These are phyloP conservation scores for Ricordea florida DNA, from an alignment of 92 coral and sea anemone genomes.

Conservation along the genomic window DNA sequence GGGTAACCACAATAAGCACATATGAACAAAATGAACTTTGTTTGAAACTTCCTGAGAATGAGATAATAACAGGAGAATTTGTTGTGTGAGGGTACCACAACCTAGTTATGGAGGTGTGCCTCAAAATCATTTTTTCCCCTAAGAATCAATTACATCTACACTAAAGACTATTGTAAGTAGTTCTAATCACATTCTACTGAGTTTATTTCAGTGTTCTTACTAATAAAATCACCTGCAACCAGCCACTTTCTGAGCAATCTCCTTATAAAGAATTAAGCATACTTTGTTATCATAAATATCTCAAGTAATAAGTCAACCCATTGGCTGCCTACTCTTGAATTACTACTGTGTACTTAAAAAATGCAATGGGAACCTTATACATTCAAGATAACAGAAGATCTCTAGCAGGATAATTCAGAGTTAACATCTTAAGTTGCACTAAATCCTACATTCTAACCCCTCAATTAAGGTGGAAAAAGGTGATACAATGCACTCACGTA, in stretches of 20 bases:
- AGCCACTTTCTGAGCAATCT: not conserved
- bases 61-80: conserved; percentile 5
- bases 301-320: not conserved
- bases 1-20: conserved; percentile 5
- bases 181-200: not conserved
- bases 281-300: not conserved
- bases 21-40: conserved; percentile 4
- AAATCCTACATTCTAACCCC: conserved; percentile 1
- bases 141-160: conserved; percentile 1
- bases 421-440: not conserved
- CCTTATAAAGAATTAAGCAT: not conserved
- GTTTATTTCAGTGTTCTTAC: conserved; percentile 2
- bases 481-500: not conserved
- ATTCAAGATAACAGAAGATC: not conserved
- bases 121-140: conserved; percentile 9
- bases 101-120: conserved; percentile 8
- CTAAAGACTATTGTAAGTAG: conserved; percentile 1
- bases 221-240: not conserved
- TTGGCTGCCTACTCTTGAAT: not conserved
- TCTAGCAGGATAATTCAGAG: not conserved
- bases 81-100: not conserved
- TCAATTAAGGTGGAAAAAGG: not conserved
- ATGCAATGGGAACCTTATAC: not conserved
- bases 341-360: not conserved
- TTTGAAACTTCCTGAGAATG: not conserved